Evolutionary conservation across 2,113 vertebrate genomes (phyloP), one percentile per base, ranked within the genome.

Genomic region (Passer montanus): DNA sequence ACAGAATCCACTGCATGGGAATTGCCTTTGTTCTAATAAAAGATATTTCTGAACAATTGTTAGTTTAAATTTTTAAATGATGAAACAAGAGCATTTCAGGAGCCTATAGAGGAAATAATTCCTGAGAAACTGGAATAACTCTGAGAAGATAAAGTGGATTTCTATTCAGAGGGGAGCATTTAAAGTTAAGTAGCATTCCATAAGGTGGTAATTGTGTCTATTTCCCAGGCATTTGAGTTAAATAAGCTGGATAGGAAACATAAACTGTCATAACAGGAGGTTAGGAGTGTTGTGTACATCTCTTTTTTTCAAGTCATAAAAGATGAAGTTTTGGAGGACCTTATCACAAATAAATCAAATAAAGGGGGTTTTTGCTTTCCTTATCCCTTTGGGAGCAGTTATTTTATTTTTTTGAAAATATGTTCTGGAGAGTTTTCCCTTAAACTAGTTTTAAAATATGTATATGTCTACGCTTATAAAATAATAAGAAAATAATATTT

Each of bases 181-280:
- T 98, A 98, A 98, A 98, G 96, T 98, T 98, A 98, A 98, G 96
- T 95, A 98, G 97, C 97, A 97, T 98, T 98, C 97, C 97, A 97
- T 97, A 97, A 98, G 97, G 97, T 98, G 97, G 97, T 97, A 98
- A 98, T 98, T 97, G 96, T 97, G 91, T 97, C 97, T 97, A 95
- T 98, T 98, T 98, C 97, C 97, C 96, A 98, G 94, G 95, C 97
- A 97, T 97, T 96, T 95, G 94, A 97, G 95, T 97, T 97, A 98
- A 98, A 97, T 98, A 98, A 98, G 94, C 97, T 97, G 87, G 92
- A 97, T 95, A 97, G 94, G 96, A 98, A 97, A 96, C 93, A 97
- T 97, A 97, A 98, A 97, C 97, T 98, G 96, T 98, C 97, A 97
- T 97, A 98, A 98, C 89, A 97, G 93, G 95, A 97, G 92, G 90